These are phyloP conservation scores for Corythornis cristatus DNA, from an alignment of 2,113 vertebrate genomes.

Conservation along the genomic window DNA sequence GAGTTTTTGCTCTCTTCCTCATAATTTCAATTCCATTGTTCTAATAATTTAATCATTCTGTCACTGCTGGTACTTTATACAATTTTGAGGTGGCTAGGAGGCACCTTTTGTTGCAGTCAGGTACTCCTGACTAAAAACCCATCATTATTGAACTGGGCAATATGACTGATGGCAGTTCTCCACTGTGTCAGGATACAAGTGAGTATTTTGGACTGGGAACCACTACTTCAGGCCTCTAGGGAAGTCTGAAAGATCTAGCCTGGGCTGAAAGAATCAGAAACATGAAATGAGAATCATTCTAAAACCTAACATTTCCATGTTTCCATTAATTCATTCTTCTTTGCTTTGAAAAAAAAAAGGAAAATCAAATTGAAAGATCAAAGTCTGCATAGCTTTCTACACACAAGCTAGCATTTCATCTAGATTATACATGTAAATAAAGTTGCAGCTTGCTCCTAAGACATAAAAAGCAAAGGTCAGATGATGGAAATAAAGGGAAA, in stretches of 20 bases:
- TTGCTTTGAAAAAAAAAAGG: not conserved
- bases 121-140: not conserved
- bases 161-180: not conserved
- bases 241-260: not conserved
- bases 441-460: constrained; percentile 20
- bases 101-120: not conserved
- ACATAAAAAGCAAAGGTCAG: constrained; percentile 66
- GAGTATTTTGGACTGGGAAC: not conserved
- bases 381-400: constrained; percentile 32
- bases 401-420: constrained; percentile 32
- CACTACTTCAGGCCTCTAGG: not conserved
- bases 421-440: constrained; percentile 58
- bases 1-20: not conserved
- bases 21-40: not conserved
- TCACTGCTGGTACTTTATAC: not conserved
- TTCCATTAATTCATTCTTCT: constrained; percentile 42
- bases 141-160: not conserved
- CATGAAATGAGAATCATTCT: constrained; percentile 6
- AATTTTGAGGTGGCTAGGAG: not conserved
- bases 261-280: constrained; percentile 46
- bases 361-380: constrained; percentile 30
- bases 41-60: not conserved
- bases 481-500: constrained; percentile 65
- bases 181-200: not conserved
- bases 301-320: constrained; percentile 22